These are phyloP conservation scores for Crocallis elinguaria DNA, from an alignment of 2,888 invertebrate genomes.

Conservation along the genomic window DNA sequence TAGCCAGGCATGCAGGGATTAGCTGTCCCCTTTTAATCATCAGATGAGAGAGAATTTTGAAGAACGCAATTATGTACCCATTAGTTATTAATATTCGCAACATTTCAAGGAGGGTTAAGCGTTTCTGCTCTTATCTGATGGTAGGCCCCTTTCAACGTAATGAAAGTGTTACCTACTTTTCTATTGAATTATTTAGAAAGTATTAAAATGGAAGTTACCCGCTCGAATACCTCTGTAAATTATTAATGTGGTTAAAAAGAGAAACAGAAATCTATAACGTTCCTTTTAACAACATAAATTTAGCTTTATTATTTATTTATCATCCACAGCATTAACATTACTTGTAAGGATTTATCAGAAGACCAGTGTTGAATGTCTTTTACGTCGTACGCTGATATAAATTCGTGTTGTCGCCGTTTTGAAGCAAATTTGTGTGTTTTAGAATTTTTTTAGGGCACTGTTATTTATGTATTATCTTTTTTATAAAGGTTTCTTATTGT, in stretches of 20 bases:
- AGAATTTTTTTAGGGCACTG: too few relatives aligned
- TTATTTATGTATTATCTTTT: too few relatives aligned
- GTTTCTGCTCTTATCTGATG: slow-evolving; percentile 52
- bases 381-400: too few relatives aligned
- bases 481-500: too few relatives aligned
- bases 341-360: too few relatives aligned
- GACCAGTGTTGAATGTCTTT: too few relatives aligned
- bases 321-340: too few relatives aligned
- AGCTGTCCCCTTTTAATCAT: slow-evolving; percentile 56
- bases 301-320: too few relatives aligned
- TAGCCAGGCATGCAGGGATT: slow-evolving; percentile 50
- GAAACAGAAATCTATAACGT: too few relatives aligned
- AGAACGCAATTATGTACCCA: slow-evolving; percentile 58
- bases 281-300: too few relatives aligned
- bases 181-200: slow-evolving; percentile 38
- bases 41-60: slow-evolving; percentile 45
- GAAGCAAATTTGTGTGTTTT: too few relatives aligned
- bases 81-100: slow-evolving; percentile 60
- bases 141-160: slow-evolving; percentile 41
- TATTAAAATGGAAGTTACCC: slow-evolving; percentile 33
- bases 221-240: slow-evolving; percentile 4
- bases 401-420: too few relatives aligned
- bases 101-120: slow-evolving; percentile 55
- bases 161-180: slow-evolving; percentile 38
- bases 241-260: background rate